Evolutionary conservation across 2,888 invertebrate genomes (phyloP), one percentile per base, ranked within the genome.

Genomic region (Lycaena phlaeas): DNA sequence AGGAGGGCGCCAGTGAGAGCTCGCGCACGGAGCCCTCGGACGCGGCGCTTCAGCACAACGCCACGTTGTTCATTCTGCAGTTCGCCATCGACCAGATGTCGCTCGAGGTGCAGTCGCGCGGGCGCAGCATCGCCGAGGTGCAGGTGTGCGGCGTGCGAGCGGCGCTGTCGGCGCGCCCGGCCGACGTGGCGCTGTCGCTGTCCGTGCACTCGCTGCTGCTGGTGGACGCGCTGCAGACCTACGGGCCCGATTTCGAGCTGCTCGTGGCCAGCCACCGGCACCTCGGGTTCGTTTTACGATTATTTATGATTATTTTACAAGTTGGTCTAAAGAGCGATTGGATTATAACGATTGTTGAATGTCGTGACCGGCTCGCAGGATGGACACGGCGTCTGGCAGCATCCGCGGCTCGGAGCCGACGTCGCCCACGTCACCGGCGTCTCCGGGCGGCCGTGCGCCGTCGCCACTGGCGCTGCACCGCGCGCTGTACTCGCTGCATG

Each of bases 181-280:
- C 87, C 11, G 94, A 95, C 66, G 87, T 91, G 3, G 90, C 90
- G 52, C 84, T 96, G 27, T 90, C 92, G 1, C 88, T 97, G 45
- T 94, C 95, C 7, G 96, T 98, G 36, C 97, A 97, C 74, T 95
- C 96, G 57, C 86, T 98, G 53, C 86, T 98, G 42, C 78, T 98
- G 40, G 97, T 96, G 2, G 98, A 98, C 82, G 97, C 97, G 36
- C 86, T 97, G 67, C 97, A 98, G 78, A 95, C 95, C 10, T 96
- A 94, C 72, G 97, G 98, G 0, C 92, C 93, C 0, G 97, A 98
- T 85, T 98, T 96, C 81, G 97, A 97, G 70, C 85, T 98, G 38
- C 86, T 98, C 5, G 90, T 97, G 10, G 97, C 97, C 17, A 97
- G 96, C 67, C 97, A 98, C 73, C 94, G 94, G 62, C 95, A 96